Base-by-base conservation (phyloP, 2,113 vertebrate genomes). In the Bothrops jararaca region DNA sequence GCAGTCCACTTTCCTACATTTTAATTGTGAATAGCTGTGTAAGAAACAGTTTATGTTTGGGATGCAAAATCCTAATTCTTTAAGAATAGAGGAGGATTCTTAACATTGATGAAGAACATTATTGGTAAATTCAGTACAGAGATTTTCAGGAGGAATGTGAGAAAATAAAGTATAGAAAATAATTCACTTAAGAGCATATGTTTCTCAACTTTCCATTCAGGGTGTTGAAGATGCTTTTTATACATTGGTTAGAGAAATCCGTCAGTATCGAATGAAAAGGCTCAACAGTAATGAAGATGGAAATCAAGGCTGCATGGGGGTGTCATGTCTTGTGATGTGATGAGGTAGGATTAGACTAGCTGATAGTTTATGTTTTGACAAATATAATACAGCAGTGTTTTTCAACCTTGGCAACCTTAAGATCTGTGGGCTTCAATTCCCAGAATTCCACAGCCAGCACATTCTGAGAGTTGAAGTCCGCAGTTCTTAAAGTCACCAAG, bases 171-270 rank as follows among this genome's bases (percentile, higher is more conserved):
- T 34, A 22, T 89, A 94, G 56, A 48, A 8, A 94, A 74, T 1
- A 92, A 1, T 85, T 9, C 42, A 2, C 91, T 89, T 52, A 85
- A 91, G 60, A 92, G 26, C 10, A 3, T 34, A 91, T 39, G 42
- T 23, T 94, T 86, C 85, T 24, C 85, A 86, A 50, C 45, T 26
- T 52, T 93, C 74, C 89, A 1, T 86, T 53, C 93, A 99, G 98
- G 98, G 98, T 90, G 98, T 99, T 8, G 98, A 99, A 95, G 98
- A 99, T 94, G 98, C 98, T 24, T 99, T 98, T 97, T 98, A 98
- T 96, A 99, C 98, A 4, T 96, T 98, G 94, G 98, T 98, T 91
- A 98, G 98, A 86, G 98, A 98, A 97, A 99, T 99, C 94, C 98
- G 98, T 93, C 98, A 98, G 95, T 98, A 99, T 96, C 98, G 98